Base-by-base conservation (phyloP, 2,113 vertebrate species). In the Scartelaos histophorus region DNA sequence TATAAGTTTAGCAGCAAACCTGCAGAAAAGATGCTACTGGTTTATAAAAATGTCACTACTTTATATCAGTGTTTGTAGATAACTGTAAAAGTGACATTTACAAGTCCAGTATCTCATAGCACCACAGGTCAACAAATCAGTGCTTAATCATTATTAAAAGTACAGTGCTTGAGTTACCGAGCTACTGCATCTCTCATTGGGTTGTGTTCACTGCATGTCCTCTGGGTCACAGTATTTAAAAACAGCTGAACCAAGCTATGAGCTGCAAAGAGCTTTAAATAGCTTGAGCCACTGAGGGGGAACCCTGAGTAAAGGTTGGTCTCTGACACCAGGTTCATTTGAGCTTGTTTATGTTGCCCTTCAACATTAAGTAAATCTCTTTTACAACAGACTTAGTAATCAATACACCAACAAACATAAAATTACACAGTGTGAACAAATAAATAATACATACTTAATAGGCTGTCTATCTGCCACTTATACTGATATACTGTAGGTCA, bases 1-100 rank as follows among this genome's bases (percentile, higher is more conserved):
- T 0, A 99, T 99, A 81, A 99, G 85, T 85, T 95, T 99, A 73
- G 98, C 96, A 79, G 98, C 97, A 90, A 97, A 99, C 85, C 98
- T 99, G 84, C 65, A 81, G 43, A 71, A 25, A 53, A 71, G 7
- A 78, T 25, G 24, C 5, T 24, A 22, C 4, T 19, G 43, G 34
- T 25, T 71, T 74, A 69, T 16, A 75, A 19, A 57, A 6, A 21
- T 2, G 51, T 49, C 10, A 22, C 62, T 13, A 47, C 10, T 56
- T 13, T 22, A 9, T 62, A 29, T 10, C 29, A 62, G 29, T 62
- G 29, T 16, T 38, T n/a, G 16, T 11, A 38, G 25, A 29, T 62
- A 38, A 62, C 60, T 62, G 17, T 16, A 60, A 25, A 12, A 19
- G 60, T 35, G 24, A 13, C 13, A 60, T 15, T 60, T 29, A 29